phyloP scores from a whole-genome alignment of 1,140 invertebrate genomes.

The Eulimnadia texana region DNA sequence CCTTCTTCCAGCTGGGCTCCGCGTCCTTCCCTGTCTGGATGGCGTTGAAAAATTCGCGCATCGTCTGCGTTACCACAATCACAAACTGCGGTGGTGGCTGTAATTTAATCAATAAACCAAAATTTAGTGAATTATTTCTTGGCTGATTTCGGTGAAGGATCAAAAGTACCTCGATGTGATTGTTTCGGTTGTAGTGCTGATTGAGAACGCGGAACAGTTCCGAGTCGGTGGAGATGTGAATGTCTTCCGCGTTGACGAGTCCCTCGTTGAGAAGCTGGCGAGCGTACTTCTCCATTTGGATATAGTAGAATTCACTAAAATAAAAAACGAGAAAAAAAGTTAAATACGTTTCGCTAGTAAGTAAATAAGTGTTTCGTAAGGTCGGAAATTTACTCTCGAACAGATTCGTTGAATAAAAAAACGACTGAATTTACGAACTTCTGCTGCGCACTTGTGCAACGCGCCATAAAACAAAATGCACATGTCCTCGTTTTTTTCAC shows the following conservation, averaged over 20 bases:
- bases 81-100: slow-evolving; percentile 95
- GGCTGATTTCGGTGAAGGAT: not conserved
- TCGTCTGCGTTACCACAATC: slow-evolving; percentile 88
- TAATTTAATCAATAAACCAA: not conserved
- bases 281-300: slow-evolving; percentile 99
- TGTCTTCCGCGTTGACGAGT: slow-evolving; percentile 77
- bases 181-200: slow-evolving; percentile 99
- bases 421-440: not conserved
- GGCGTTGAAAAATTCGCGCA: slow-evolving; percentile 96
- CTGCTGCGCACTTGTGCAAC: not conserved
- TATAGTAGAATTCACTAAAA: slow-evolving; percentile 99
- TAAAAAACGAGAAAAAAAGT: slow-evolving; percentile 22
- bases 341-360: slow-evolving; percentile 21
- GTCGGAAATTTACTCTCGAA: too few relatives aligned
- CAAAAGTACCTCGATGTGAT: slow-evolving; percentile 92
- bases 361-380: slow-evolving; percentile 15
- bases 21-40: slow-evolving; percentile 87
- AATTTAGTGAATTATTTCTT: not conserved
- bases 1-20: slow-evolving; percentile 99
- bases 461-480: not conserved
- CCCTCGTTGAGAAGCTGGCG: slow-evolving; percentile 94
- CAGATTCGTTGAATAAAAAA: not conserved
- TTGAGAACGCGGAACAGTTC: slow-evolving; percentile 96
- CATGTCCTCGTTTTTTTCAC: too few relatives aligned
- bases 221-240: slow-evolving; percentile 83